Conservation (phyloP, 2,888 invertebrate species). For the Schizotus pectinicornis region DNA sequence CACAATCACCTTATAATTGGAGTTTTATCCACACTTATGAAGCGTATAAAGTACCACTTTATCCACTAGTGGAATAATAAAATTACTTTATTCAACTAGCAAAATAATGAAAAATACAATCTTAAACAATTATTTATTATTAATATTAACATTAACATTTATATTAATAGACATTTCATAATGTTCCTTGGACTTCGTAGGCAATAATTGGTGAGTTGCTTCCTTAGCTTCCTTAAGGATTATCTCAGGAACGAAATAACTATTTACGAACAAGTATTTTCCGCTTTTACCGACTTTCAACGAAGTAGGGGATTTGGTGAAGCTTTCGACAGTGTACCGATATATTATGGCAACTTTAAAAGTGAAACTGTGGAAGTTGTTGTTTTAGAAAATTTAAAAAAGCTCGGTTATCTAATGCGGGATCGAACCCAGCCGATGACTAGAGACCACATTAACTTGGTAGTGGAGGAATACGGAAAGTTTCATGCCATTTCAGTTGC, state of each 20-base stretch:
- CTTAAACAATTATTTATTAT: too few relatives aligned
- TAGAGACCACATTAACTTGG: conserved; percentile 39
- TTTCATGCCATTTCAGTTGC: conserved; percentile 8
- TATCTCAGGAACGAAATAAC: conserved; percentile 21
- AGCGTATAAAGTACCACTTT: too few relatives aligned
- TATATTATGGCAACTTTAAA: conserved; percentile 10
- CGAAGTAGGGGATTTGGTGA: not conserved
- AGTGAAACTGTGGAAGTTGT: not conserved
- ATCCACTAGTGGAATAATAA: too few relatives aligned
- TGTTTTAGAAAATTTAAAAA: conserved; percentile 38
- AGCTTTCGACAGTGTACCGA: conserved; percentile 10
- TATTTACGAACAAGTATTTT: conserved; percentile 5
- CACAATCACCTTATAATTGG: too few relatives aligned
- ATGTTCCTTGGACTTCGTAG: too few relatives aligned
- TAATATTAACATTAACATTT: too few relatives aligned
- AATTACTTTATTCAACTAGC: too few relatives aligned
- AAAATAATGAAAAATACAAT: too few relatives aligned
- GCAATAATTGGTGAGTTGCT: too few relatives aligned
- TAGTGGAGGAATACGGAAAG: conserved; percentile 27
- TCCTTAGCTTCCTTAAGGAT: too few relatives aligned
- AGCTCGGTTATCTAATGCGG: conserved; percentile 33
- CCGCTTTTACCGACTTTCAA: conserved; percentile 12
- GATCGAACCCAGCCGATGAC: conserved; percentile 38
- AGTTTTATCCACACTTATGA: too few relatives aligned
- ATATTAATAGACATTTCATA: too few relatives aligned